Base-by-base conservation (phyloP, 2,113 vertebrate genomes). In the Himantopus leucocephalus region DNA sequence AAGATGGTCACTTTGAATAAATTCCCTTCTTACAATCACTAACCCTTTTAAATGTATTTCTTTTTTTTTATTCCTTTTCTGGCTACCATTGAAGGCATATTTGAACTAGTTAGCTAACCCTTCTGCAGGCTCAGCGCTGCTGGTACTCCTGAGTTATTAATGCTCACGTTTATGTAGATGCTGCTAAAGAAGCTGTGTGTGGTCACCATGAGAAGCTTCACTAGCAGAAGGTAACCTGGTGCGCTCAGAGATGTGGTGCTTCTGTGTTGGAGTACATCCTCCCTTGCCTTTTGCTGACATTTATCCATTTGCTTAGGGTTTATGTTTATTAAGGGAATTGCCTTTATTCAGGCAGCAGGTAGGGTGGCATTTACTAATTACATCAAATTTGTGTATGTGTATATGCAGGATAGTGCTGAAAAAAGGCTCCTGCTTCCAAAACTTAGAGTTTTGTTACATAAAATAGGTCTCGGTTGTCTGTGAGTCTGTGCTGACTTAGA, bases 241-340 rank as follows among this genome's bases (percentile, higher is more conserved):
- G 21, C 23, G 10, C 14, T 41, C 48, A 19, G 37, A 60, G 55
- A 35, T n/a, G 26, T 13, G 29, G 39, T 85, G 9, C 21, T 35
- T 71, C 43, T 71, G 47, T 0, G 0, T 4, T 78, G 50, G 35
- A 37, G 22, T 48, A 19, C n/a, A 29, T 53, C 39, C 47, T 47
- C 62, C 15, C 16, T 72, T 63, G 52, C 35, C 12, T 75, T 78
- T 37, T 64, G 22, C 47, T 67, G 81, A 12, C 20, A 37, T 34
- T 50, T 63, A 34, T 85, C 50, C 2, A 18, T 60, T 77, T n/a
- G 17, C 48, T 48, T 68, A 30, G 21, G 6, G 11, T 45, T 82
- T 63, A 18, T 74, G 21, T 72, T 92, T 83, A 6, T 77, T 45
- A 58, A 23, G 39, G 56, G 35, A 78, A 50, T 73, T 82, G 19